Conservation (phyloP, 2,797 vertebrate species). For the Strix occidentalis region DNA sequence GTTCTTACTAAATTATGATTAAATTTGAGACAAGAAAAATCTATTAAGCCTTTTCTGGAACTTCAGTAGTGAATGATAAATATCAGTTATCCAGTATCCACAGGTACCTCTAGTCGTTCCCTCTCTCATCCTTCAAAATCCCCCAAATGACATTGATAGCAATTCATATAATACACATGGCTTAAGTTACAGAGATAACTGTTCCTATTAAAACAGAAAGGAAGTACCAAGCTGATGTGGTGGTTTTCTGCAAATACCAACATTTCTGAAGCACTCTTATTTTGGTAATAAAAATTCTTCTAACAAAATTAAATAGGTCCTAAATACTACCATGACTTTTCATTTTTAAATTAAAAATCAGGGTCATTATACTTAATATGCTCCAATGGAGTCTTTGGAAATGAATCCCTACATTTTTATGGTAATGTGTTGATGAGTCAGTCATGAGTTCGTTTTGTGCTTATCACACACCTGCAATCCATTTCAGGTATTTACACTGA, state of each 20-base stretch:
- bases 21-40: slow-evolving; percentile 14
- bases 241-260: not conserved
- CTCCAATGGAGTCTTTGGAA: not conserved
- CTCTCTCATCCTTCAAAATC: not conserved
- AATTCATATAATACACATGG: not conserved
- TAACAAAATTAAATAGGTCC: not conserved
- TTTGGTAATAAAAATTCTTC: not conserved
- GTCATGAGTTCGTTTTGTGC: not conserved
- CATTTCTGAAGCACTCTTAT: not conserved
- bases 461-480: not conserved
- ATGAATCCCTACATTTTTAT: not conserved
- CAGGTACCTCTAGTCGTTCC: not conserved
- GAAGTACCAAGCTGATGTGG: not conserved
- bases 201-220: not conserved
- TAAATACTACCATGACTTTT: not conserved
- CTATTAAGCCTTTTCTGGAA: not conserved
- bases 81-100: not conserved
- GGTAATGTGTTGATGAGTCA: not conserved
- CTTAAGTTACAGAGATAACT: not conserved
- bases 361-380: not conserved
- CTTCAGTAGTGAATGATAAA: not conserved
- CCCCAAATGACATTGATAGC: not conserved
- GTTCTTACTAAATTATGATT: slow-evolving; percentile 11
- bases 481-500: not conserved
- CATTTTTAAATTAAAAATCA: not conserved